A percentile compares a stretch with the other conserved stretches of the same genome.
Conservation (phyloP, 64 coral and sea anemone species). For the Dendrophyllia cribrosa region DNA sequence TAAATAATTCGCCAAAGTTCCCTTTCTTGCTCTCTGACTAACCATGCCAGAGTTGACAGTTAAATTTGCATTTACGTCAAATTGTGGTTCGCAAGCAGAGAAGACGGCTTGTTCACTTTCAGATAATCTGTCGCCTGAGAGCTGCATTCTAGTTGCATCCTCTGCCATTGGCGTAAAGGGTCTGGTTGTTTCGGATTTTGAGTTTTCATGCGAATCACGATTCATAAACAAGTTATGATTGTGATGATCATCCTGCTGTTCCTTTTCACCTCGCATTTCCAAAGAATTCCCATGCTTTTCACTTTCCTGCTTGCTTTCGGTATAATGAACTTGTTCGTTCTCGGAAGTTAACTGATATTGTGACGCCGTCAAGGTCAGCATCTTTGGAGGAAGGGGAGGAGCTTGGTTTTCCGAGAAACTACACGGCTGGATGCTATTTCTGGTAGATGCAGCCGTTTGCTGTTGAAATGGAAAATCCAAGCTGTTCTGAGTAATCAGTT, state of each 20-base stretch:
- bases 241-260: neutral
- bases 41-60: neutral
- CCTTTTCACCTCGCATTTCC: neutral
- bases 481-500: neutral
- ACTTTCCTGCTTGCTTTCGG: constrained; percentile 14
- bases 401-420: neutral
- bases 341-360: neutral
- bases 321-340: neutral
- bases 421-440: neutral
- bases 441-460: neutral
- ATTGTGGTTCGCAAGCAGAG: neutral
- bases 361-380: neutral
- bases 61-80: constrained; percentile 10
- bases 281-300: neutral
- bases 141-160: neutral
- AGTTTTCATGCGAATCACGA: neutral
- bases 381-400: constrained; percentile 12
- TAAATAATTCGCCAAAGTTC: neutral
- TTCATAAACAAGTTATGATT: neutral
- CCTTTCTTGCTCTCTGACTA: neutral
- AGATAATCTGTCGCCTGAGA: neutral
- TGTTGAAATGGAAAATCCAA: neutral
- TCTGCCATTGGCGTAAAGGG: neutral
- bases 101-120: neutral
- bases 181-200: neutral